phyloP scores from a whole-genome alignment of 2,888 invertebrate species.

The Hydroisotoma schaefferi region DNA sequence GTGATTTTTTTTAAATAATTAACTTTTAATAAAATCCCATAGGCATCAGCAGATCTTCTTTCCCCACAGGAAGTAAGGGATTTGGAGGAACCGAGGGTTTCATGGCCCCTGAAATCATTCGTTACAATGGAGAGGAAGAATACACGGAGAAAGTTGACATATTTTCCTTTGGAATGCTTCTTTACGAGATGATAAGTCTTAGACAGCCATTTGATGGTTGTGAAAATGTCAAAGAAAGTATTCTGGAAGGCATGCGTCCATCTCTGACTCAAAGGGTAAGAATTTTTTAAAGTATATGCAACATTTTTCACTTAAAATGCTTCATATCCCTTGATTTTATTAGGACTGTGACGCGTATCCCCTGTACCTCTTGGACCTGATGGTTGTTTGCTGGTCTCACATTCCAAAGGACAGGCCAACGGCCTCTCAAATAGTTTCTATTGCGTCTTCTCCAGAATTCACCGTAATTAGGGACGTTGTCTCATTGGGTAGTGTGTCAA shows the following conservation, averaged over 20 bases:
- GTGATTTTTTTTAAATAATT: neutral
- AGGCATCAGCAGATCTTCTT: conserved; percentile 80
- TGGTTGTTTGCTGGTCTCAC: conserved; percentile 95
- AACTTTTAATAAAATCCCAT: conserved; percentile 10
- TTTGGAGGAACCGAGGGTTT: conserved; percentile 99
- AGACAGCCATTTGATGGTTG: conserved; percentile 94
- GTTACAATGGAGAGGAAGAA: conserved; percentile 97
- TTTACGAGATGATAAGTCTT: conserved; percentile 81
- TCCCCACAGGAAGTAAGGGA: conserved; percentile 90
- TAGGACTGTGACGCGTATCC: conserved; percentile 62
- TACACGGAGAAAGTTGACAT: conserved; percentile 99
- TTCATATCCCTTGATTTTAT: conserved; percentile 3
- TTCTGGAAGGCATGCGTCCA: conserved; percentile 90
- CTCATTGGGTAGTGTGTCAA: conserved; percentile 65
- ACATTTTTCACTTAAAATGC: conserved; percentile 9
- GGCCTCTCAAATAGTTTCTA: conserved; percentile 89
- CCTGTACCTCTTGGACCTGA: conserved; percentile 83
- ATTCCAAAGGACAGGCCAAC: conserved; percentile 75
- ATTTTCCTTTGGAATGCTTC: conserved; percentile 97
- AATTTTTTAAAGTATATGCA: conserved; percentile 17
- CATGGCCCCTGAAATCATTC: conserved; percentile 73
- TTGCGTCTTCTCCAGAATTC: conserved; percentile 88
- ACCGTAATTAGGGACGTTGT: conserved; percentile 79
- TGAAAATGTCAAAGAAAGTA: conserved; percentile 94
- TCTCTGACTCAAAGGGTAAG: conserved; percentile 74